Percentiles rank a stretch among this genome's conserved stretches.
Evolutionary conservation across 53 echinoderm and acorn worm genomes (phyloP).

Genomic region (Henricia sp.): DNA sequence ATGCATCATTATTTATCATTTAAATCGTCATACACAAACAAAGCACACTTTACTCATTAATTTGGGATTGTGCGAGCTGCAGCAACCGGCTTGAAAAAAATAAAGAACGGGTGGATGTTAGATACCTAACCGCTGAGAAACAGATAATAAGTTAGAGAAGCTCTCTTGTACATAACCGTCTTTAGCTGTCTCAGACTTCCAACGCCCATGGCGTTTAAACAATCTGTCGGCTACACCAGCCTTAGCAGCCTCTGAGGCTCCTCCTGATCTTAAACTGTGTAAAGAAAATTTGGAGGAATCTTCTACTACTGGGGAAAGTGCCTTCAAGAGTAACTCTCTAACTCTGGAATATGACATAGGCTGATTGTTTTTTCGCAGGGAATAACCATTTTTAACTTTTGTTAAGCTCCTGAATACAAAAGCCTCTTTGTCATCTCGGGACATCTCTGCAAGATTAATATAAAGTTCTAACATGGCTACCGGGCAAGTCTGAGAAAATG

Average conservation of each 20-base stretch:
- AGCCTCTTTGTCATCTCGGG: neutral
- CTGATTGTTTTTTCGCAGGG: neutral
- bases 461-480: slow-evolving; percentile 48
- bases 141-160: slow-evolving; percentile 8
- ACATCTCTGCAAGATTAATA: slow-evolving; percentile 12
- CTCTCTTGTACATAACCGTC: slow-evolving; percentile 29
- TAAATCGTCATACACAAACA: too few relatives aligned
- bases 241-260: slow-evolving; percentile 25
- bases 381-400: slow-evolving; percentile 16
- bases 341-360: slow-evolving; percentile 48
- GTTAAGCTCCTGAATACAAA: slow-evolving; percentile 23
- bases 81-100: neutral
- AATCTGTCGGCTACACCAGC: slow-evolving; percentile 6
- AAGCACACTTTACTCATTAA: neutral
- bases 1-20: too few relatives aligned
- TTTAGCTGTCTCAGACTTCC: slow-evolving; percentile 30
- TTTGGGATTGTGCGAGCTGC: slow-evolving; percentile 5
- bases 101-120: slow-evolving; percentile 29
- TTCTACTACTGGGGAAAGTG: slow-evolving; percentile 20
- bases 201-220: slow-evolving; percentile 35
- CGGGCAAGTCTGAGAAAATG: slow-evolving; percentile 34
- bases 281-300: slow-evolving; percentile 26
- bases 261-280: slow-evolving; percentile 26
- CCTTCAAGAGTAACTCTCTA: slow-evolving; percentile 27
- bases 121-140: slow-evolving; percentile 17